Evolutionary conservation across 2,888 invertebrate species (phyloP), one percentile per base, ranked within the genome.

Genomic region (Rosalia funebris): DNA sequence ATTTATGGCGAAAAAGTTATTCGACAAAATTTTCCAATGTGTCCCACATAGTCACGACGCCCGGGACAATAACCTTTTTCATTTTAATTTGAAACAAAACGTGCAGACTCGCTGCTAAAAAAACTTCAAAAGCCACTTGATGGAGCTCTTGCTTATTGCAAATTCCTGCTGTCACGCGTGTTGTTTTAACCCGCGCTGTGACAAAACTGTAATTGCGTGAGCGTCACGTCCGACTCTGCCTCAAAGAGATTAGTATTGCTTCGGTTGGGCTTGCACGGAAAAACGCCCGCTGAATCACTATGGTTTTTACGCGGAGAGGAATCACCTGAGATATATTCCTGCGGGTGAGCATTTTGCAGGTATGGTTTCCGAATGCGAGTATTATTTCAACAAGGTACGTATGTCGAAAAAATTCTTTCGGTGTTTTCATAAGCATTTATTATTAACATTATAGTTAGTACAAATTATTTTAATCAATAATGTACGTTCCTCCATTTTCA

Each of bases 81-180:
- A n/a, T 39, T 39, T 19, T 39, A 50, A 50, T 50, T 19, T 19
- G 7, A 20, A 9, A 16, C 19, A n/a, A 19, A 20, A 39, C 39
- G 39, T 9, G 39, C 37, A 25, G 50, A 20, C 50, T 15, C 42
- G 57, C 45, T 45, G 45, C 54, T 54, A 39, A 31, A 57, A 63
- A 45, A 60, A 42, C 46, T 63, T 39, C 50, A 56, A 45, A 39
- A 54, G 62, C 66, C 62, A 65, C 66, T 69, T 64, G 66, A 66
- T 66, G 69, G 67, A 66, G 62, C 63, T 56, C 67, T 70, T 68
- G 75, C 74, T 77, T 77, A 76, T 77, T 77, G 76, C 77, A 74
- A 77, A 77, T 78, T 78, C 77, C 75, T 72, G 67, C 68, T 76
- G 76, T 77, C 75, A 75, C 76, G 73, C 72, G 73, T 76, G 76